Conservation (phyloP, 2,113 vertebrate species). For the Tupaia tana region DNA sequence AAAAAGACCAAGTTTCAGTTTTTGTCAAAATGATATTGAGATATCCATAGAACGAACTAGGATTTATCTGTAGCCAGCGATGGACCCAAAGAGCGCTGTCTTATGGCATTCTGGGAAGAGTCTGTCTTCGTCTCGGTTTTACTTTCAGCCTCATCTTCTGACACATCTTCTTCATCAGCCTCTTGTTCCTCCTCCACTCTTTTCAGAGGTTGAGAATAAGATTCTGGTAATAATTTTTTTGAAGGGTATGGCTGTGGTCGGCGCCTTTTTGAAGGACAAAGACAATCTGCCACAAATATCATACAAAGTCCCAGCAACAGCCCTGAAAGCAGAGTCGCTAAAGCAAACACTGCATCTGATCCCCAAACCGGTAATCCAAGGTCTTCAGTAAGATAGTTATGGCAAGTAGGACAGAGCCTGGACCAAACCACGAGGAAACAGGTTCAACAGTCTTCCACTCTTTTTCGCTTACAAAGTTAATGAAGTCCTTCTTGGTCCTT, state of each 20-base stretch:
- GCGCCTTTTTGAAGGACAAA: conserved; percentile 92
- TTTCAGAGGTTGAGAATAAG: conserved; percentile 86
- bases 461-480: conserved; percentile 94
- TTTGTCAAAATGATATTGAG: conserved; percentile 47
- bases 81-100: conserved; percentile 82
- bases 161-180: conserved; percentile 82
- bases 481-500: conserved; percentile 94
- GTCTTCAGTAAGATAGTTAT: conserved; percentile 95
- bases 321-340: conserved; percentile 93
- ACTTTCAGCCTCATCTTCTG: conserved; percentile 85
- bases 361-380: conserved; percentile 95
- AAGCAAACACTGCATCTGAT: conserved; percentile 93
- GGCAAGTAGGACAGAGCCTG: conserved; percentile 94
- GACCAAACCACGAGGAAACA: conserved; percentile 95
- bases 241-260: conserved; percentile 74
- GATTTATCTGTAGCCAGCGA: conserved; percentile 66
- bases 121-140: conserved; percentile 75
- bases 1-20: conserved; percentile 60
- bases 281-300: conserved; percentile 96
- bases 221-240: conserved; percentile 87
- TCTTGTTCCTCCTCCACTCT: conserved; percentile 90
- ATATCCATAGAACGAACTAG: conserved; percentile 61
- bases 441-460: conserved; percentile 95
- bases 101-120: not conserved
- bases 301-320: conserved; percentile 92